Conservation (phyloP, 2,113 vertebrate genomes). For the Vulpes lagopus region DNA sequence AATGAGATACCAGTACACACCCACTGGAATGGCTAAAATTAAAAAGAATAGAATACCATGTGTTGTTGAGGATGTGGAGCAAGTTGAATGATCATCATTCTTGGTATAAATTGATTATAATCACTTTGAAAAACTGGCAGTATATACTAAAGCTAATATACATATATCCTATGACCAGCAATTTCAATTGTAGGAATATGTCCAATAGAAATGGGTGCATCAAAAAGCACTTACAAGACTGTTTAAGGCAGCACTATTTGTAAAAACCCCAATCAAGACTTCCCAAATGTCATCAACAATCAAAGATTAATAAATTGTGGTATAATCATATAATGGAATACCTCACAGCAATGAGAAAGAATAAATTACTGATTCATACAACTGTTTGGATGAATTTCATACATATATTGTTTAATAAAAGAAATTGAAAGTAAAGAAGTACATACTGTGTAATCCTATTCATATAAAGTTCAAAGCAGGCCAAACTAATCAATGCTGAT, state of each 20-base stretch:
- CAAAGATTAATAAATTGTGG: neutral
- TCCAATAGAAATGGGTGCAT: neutral
- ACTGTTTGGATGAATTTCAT: neutral
- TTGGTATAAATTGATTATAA: neutral
- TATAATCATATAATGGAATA: neutral
- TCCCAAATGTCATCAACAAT: neutral
- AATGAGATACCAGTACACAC: neutral
- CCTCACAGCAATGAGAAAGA: conserved; percentile 23
- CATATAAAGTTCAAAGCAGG: neutral
- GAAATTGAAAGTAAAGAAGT: neutral
- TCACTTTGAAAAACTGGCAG: neutral
- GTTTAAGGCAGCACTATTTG: neutral
- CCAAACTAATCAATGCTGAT: neutral
- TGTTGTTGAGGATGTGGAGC: neutral
- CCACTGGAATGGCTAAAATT: neutral
- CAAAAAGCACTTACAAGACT: neutral
- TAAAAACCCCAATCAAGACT: neutral
- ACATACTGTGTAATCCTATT: neutral
- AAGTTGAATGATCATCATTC: neutral
- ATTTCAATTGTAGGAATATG: neutral
- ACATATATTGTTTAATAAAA: conserved; percentile 3
- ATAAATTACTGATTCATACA: neutral
- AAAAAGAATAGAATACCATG: neutral
- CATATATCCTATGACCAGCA: neutral
- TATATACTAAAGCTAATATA: neutral